phyloP scores from a whole-genome alignment of 2,888 invertebrate species.

The Agriopis aurantiaria region DNA sequence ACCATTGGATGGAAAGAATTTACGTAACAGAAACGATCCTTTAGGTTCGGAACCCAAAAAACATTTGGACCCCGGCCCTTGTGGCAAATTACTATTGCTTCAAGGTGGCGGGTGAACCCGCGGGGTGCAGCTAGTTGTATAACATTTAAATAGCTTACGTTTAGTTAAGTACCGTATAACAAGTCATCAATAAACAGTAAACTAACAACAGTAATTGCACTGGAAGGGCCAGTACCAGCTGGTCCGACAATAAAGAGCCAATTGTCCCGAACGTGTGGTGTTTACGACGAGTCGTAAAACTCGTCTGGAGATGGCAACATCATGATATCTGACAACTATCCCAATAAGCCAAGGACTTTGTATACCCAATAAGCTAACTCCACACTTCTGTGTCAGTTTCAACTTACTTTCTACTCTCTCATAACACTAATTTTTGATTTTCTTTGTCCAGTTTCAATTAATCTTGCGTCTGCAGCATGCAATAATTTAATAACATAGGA shows the following conservation, averaged over 20 bases:
- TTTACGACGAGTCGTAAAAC: conserved; percentile 33
- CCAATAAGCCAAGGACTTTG: not conserved
- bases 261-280: conserved; percentile 25
- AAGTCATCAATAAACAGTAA: conserved; percentile 4
- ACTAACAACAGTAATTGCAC: conserved; percentile 23
- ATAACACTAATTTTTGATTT: no score
- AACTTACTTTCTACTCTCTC: no score
- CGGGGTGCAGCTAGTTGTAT: no score
- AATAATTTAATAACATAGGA: no score
- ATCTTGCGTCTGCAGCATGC: no score
- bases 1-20: no score
- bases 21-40: no score
- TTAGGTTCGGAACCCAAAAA: no score
- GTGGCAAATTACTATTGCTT: no score
- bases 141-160: not conserved
- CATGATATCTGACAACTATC: not conserved
- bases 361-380: not conserved
- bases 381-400: not conserved
- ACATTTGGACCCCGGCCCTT: no score
- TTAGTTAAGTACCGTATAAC: not conserved
- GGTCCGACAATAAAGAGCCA: conserved; percentile 24
- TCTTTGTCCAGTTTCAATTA: no score
- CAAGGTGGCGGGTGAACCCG: no score
- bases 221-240: conserved; percentile 22
- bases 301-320: conserved; percentile 1